Evolutionary conservation across 2,113 vertebrate genomes (phyloP).

Genomic region (Oncorhynchus masou): DNA sequence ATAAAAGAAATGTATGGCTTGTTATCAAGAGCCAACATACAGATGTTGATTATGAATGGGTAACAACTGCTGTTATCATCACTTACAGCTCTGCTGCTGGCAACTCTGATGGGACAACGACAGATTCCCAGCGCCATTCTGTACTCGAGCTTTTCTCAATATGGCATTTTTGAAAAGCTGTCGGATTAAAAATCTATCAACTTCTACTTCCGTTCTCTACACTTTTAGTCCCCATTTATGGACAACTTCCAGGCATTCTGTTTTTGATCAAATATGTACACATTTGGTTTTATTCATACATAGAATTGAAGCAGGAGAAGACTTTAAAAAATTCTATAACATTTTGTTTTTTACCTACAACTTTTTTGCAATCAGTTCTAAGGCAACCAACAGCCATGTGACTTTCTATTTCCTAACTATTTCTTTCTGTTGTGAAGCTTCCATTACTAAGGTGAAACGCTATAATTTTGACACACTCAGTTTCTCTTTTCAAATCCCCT

Average conservation of each 20-base stretch:
- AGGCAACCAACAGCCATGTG: conserved; percentile 1
- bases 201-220: background rate
- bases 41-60: conserved; percentile 30
- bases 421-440: conserved; percentile 23
- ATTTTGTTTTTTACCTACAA: background rate
- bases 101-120: conserved; percentile 50
- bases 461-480: conserved; percentile 22
- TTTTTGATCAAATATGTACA: conserved; percentile 47
- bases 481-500: conserved; percentile 29
- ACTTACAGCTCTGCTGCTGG: conserved; percentile 22
- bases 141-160: conserved; percentile 50
- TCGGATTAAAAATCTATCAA: conserved; percentile 62
- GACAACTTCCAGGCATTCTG: conserved; percentile 41
- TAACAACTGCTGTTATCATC: conserved; percentile 2
- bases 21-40: conserved; percentile 22
- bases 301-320: conserved; percentile 9
- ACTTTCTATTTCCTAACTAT: conserved; percentile 18
- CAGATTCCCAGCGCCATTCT: conserved; percentile 50
- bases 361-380: conserved; percentile 10
- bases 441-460: conserved; percentile 30
- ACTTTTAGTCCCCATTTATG: conserved; percentile 34
- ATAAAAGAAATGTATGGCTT: background rate
- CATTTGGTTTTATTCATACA: conserved; percentile 39
- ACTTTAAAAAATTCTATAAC: conserved; percentile 18
- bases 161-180: conserved; percentile 51